phyloP scores from a whole-genome alignment of 2,113 vertebrate genomes.

The Octodon degus region DNA sequence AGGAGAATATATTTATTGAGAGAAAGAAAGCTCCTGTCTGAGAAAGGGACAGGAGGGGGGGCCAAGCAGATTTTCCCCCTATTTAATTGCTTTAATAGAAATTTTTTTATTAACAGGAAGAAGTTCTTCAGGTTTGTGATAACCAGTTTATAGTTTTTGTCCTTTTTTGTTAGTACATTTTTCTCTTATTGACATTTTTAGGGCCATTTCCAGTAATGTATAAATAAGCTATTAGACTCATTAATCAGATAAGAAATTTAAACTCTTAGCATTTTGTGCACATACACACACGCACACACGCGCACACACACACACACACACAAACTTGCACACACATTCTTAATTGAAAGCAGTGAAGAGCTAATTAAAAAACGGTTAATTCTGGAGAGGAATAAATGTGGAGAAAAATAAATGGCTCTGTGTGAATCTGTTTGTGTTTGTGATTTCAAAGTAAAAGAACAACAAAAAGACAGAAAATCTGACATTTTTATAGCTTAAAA shows the following conservation, averaged over 20 bases:
- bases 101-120: not conserved
- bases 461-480: not conserved
- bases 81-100: not conserved
- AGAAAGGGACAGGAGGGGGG: no score
- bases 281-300: not conserved
- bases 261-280: not conserved
- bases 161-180: not conserved
- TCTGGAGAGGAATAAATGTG: not conserved
- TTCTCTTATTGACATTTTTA: not conserved
- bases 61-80: no score
- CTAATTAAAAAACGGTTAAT: not conserved
- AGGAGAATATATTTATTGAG: no score
- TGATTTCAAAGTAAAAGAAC: not conserved
- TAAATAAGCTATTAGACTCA: not conserved
- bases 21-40: no score
- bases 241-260: not conserved
- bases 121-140: not conserved
- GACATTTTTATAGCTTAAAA: not conserved
- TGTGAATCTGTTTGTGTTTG: not conserved
- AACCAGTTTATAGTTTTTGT: not conserved
- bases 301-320: not conserved
- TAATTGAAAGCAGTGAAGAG: not conserved
- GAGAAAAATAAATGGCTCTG: not conserved
- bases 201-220: not conserved
- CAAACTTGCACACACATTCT: not conserved